Conservation (phyloP, 2,797 vertebrate species). For the Spinus pinus region DNA sequence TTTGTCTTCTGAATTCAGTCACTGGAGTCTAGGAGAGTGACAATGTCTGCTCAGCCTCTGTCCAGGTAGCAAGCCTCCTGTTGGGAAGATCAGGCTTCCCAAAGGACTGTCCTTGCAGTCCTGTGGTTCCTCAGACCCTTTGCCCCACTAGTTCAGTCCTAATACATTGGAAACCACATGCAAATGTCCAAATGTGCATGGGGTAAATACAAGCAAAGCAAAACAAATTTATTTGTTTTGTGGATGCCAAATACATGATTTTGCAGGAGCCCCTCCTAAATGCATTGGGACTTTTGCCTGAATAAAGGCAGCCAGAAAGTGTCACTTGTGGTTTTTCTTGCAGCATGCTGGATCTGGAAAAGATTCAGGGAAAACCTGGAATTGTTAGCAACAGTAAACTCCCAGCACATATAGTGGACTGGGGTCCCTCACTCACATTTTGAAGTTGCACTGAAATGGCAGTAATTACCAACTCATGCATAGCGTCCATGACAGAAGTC, state of each 20-base stretch:
- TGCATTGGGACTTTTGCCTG: neutral
- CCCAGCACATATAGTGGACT: accelerated
- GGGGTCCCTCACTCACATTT: accelerated
- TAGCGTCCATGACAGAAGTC: neutral
- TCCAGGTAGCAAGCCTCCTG: neutral
- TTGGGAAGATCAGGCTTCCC: neutral
- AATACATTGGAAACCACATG: accelerated
- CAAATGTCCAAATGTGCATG: neutral
- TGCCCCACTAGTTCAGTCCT: neutral
- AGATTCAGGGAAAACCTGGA: neutral
- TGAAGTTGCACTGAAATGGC: neutral
- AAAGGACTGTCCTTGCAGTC: neutral
- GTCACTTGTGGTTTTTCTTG: neutral
- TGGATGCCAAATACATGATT: accelerated
- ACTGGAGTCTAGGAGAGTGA: neutral
- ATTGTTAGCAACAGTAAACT: neutral
- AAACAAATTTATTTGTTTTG: neutral
- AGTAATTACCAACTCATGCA: neutral
- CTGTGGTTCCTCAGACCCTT: neutral
- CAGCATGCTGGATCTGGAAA: neutral
- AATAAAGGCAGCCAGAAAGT: neutral
- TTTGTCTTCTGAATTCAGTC: neutral
- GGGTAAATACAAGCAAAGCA: neutral
- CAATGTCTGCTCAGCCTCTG: accelerated
- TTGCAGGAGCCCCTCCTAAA: neutral